Conservation (phyloP, 2,888 invertebrate species). For the Scaptomyza parva region DNA sequence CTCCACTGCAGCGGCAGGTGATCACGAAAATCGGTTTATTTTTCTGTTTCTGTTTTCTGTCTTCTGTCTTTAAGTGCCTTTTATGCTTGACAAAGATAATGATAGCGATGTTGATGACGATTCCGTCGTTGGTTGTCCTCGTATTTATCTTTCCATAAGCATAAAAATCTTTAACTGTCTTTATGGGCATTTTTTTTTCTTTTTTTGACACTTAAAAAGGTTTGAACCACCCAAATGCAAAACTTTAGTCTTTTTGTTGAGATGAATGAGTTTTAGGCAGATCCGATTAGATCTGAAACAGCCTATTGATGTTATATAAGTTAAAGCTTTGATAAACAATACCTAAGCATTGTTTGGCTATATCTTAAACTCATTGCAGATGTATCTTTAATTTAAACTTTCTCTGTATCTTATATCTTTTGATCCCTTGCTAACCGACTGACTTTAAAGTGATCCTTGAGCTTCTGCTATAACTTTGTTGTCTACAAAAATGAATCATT, state of each 20-base stretch:
- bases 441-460: too few species aligned
- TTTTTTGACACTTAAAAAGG: conserved; percentile 51
- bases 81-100: conserved; percentile 14
- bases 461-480: too few species aligned
- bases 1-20: conserved; percentile 65
- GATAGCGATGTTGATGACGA: conserved; percentile 16
- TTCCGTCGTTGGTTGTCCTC: conserved; percentile 29
- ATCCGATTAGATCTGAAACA: not conserved
- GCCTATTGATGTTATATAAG: not conserved
- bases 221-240: conserved; percentile 45
- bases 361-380: too few species aligned
- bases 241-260: conserved; percentile 6
- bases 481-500: too few species aligned
- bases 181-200: conserved; percentile 66
- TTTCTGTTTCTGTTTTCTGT: too few species aligned
- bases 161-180: conserved; percentile 59
- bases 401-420: too few species aligned
- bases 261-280: conserved; percentile 1
- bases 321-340: not conserved
- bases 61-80: conserved; percentile 50
- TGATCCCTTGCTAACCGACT: too few species aligned
- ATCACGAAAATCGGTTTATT: conserved; percentile 55
- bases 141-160: conserved; percentile 54
- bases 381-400: too few species aligned
- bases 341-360: too few species aligned